Conservation (phyloP, 1,140 invertebrate species). For the Babylonia areolata region DNA sequence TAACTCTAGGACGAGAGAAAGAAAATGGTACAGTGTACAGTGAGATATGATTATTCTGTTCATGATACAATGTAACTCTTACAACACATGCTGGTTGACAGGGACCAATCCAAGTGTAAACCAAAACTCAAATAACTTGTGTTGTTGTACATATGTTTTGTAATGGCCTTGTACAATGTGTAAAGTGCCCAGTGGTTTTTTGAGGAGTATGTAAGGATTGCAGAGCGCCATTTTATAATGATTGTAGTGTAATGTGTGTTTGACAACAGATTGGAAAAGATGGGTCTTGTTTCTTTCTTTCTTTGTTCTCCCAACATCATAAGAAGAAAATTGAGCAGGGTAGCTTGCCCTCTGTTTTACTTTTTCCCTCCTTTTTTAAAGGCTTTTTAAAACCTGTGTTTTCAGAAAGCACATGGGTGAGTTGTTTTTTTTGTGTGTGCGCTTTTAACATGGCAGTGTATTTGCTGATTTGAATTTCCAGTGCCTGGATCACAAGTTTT, state of each 20-base stretch:
- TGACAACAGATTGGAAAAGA: too few species aligned
- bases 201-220: neutral
- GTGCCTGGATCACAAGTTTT: neutral
- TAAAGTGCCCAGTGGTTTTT: neutral
- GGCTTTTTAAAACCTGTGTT: neutral
- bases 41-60: neutral
- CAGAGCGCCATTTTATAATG: neutral
- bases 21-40: neutral
- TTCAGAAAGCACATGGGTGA: neutral
- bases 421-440: neutral
- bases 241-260: neutral
- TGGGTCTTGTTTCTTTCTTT: neutral
- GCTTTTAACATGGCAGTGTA: neutral
- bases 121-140: neutral
- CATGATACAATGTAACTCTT: neutral
- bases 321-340: neutral
- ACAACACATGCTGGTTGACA: neutral
- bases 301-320: too few species aligned
- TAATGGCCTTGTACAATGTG: neutral
- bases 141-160: neutral
- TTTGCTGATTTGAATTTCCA: neutral
- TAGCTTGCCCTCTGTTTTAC: neutral
- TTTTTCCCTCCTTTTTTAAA: too few species aligned
- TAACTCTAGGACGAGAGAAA: neutral
- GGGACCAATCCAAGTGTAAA: conserved; percentile 1